Base-by-base conservation (phyloP, 2,888 invertebrate genomes). In the Mesoligia furuncula region DNA sequence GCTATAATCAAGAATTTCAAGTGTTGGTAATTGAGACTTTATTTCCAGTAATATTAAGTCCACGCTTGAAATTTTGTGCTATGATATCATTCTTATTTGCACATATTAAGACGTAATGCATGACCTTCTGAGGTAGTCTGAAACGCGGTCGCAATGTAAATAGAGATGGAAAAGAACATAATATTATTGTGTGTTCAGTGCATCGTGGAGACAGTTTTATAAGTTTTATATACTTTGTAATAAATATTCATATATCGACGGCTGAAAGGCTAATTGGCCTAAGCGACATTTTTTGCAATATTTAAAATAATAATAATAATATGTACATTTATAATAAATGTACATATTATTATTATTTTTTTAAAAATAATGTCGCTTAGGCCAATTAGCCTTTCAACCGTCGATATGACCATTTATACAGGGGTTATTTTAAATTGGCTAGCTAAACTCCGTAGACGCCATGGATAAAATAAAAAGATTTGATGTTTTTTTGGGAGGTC, bases 1-100 rank as follows among this genome's bases (percentile, higher is more conserved):
- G 45, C 17, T 69, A 48, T 54, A 6, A 36, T 65, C 27, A 39
- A 67, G 27, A 73, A 69, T 84, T 75, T 67, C 36, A 72, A 75
- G 69, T 75, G 64, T 51, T 65, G 15, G 80, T 75, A 83, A 80
- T 80, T 80, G 69, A 75, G 69, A 66, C 83, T 61, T 68, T 61
- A 79, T 70, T 76, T 73, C 80, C 54, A 70, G 61, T 59, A 31
- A 36, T 24, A 68, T 75, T 72, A 74, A 72, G 80, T 69, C 72
- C 42, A 64, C 71, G 27, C 15, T 69, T 67, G 54, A 27, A 8
- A 72, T 75, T 77, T 66, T 70, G 39, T 67, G 71, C 61, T 73
- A 86, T 81, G 84, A 85, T 86, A 86, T 85, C 84, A 85, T 81
- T 70, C 86, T 77, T 83, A 86, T 85, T 85, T 85, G 74, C 73